phyloP scores from a whole-genome alignment of 2,888 invertebrate genomes.

The Stenolophus ochropezus region DNA sequence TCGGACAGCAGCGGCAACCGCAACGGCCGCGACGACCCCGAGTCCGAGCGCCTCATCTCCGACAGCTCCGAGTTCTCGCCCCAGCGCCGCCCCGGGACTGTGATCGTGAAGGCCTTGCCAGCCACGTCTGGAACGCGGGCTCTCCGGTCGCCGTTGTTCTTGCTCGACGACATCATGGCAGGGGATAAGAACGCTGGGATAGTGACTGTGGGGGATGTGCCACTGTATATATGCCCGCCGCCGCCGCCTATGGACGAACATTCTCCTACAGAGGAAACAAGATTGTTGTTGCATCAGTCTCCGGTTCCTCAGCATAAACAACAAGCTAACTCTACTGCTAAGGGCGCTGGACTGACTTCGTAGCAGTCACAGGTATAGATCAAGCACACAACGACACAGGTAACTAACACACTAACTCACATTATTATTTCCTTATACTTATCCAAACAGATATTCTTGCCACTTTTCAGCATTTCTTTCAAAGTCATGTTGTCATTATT shows the following conservation, averaged over 20 bases:
- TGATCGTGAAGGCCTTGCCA: constrained; percentile 63
- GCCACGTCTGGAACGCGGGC: constrained; percentile 66
- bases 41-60: constrained; percentile 84
- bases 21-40: constrained; percentile 77
- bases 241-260: constrained; percentile 75
- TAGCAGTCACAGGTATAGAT: constrained; percentile 72
- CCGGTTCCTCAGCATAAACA: constrained; percentile 63
- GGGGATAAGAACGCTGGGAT: constrained; percentile 67
- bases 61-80: constrained; percentile 73
- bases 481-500: no score
- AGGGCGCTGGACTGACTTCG: constrained; percentile 71
- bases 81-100: constrained; percentile 69
- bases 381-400: constrained; percentile 19
- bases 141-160: constrained; percentile 70
- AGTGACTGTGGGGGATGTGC: constrained; percentile 67
- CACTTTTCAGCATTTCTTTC: no score
- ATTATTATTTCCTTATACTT: background rate
- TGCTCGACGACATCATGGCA: constrained; percentile 72
- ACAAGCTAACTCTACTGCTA: constrained; percentile 69
- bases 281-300: constrained; percentile 69
- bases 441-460: no score
- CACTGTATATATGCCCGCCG: constrained; percentile 75
- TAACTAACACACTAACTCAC: constrained; percentile 32
- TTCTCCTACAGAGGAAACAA: constrained; percentile 75
- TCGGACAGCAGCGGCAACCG: constrained; percentile 77